Evolutionary conservation across 2,888 invertebrate species (phyloP), one percentile per base, ranked within the genome.

Genomic region (Cabera pusaria): DNA sequence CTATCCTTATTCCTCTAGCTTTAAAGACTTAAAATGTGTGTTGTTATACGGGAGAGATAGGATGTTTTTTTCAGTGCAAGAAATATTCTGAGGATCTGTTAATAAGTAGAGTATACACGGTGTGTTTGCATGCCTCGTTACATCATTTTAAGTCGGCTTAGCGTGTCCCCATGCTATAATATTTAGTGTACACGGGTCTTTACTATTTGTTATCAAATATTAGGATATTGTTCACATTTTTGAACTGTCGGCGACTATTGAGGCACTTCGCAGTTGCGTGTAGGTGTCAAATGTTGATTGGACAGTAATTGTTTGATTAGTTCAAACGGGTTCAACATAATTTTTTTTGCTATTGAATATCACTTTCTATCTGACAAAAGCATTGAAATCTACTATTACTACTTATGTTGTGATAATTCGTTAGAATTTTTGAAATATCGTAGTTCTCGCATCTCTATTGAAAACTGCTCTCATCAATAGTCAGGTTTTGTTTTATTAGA

Each of bases 151-250:
- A 72, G 75, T 64, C 72, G 77, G 74, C 78, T 82, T 84, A 83
- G 81, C 81, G 77, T n/a, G n/a, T 74, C 72, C 75, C 59, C 66
- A 70, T 70, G 72, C 76, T 73, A 75, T 80, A 84, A 85, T 84
- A 82, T 85, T 77, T 78, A 78, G 80, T 82, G 76, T 83, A 73
- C 78, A 72, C 72, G 77, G 64, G 73, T 75, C 75, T 82, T 84
- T 73, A 83, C 77, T 85, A 75, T 87, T 87, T 84, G 76, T 64
- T 57, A 57, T 75, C 72, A 80, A 87, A 87, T 86, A 86, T 87
- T 86, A 69, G 77, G 74, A 72, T 64, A 72, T 79, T 75, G 75
- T 72, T 75, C 71, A 70, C 67, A 73, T 76, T 76, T 78, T 74
- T 65, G 66, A 42, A 48, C 52, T 64, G 71, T 72, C 66, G 71